These are phyloP conservation scores for Drosophila nannoptera DNA, from an alignment of 1,140 invertebrate species.

Conservation along the genomic window DNA sequence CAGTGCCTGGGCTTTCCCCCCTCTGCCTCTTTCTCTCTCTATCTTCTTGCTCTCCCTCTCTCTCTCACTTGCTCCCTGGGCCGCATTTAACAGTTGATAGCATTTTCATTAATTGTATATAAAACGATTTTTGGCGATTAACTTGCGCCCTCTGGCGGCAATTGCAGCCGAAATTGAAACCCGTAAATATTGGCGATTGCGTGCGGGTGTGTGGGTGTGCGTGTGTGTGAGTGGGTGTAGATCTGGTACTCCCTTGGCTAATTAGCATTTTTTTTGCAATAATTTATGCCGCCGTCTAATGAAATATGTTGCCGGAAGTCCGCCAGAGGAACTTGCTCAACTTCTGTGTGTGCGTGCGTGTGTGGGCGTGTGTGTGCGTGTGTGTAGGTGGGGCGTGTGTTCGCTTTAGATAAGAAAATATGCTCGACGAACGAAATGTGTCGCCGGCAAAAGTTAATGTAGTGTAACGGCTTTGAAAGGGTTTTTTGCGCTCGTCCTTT, in stretches of 20 bases:
- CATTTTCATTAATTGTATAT: conserved; percentile 66
- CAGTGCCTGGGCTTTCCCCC: background rate
- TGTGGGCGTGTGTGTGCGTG: conserved; percentile 12
- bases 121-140: conserved; percentile 62
- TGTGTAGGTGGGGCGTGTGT: conserved; percentile 29
- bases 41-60: too few species aligned
- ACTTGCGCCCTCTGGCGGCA: conserved; percentile 44
- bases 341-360: conserved; percentile 1
- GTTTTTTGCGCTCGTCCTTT: conserved; percentile 34
- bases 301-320: conserved; percentile 59
- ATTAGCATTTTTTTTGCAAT: conserved; percentile 67
- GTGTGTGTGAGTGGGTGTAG: background rate
- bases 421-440: conserved; percentile 59
- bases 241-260: conserved; percentile 35
- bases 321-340: background rate
- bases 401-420: conserved; percentile 68
- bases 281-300: conserved; percentile 58
- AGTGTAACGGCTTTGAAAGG: conserved; percentile 65
- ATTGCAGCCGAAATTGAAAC: conserved; percentile 38
- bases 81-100: conserved; percentile 33
- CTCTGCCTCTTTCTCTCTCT: background rate
- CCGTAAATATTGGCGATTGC: conserved; percentile 9
- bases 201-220: background rate
- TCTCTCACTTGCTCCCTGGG: background rate
- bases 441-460: conserved; percentile 67